Percentiles rank a stretch among this genome's conserved stretches.
phyloP scores from a whole-genome alignment of 2,113 vertebrate species.

The Abramis brama region DNA sequence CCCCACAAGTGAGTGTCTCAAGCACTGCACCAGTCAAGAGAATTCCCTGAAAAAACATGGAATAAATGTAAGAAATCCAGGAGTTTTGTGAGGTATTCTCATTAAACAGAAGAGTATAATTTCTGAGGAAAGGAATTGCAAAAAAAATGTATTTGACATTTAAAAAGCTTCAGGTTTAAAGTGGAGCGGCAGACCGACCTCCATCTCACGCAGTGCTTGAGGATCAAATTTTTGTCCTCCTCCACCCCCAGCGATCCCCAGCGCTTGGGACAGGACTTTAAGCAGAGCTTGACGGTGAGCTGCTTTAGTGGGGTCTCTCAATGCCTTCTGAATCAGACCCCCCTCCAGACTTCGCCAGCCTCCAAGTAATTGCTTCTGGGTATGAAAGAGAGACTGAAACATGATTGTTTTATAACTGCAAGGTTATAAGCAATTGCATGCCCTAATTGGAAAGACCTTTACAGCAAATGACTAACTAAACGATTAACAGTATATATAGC shows the following conservation, averaged over 20 bases:
- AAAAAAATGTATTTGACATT: not conserved
- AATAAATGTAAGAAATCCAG: not conserved
- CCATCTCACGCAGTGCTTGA: constrained; percentile 75
- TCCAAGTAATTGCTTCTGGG: constrained; percentile 69
- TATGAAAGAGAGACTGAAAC: not conserved
- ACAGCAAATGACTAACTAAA: not conserved
- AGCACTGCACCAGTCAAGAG: constrained; percentile 80
- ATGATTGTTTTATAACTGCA: not conserved
- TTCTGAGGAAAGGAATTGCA: not conserved
- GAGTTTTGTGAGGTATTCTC: not conserved
- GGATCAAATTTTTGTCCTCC: constrained; percentile 65
- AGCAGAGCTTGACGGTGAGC: constrained; percentile 67
- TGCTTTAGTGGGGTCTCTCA: constrained; percentile 68
- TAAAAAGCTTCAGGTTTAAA: not conserved
- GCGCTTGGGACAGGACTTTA: constrained; percentile 75
- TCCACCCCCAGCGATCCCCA: constrained; percentile 64
- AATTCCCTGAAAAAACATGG: constrained; percentile 75
- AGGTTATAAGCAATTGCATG: not conserved
- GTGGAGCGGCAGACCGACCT: constrained; percentile 71
- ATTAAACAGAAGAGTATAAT: not conserved
- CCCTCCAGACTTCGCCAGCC: constrained; percentile 64
- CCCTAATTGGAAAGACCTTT: not conserved
- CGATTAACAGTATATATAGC: not conserved
- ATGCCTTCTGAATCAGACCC: constrained; percentile 73
- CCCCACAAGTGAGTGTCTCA: constrained; percentile 83